Conservation (phyloP, 2,888 invertebrate genomes). For the Tetragnatha montana region DNA sequence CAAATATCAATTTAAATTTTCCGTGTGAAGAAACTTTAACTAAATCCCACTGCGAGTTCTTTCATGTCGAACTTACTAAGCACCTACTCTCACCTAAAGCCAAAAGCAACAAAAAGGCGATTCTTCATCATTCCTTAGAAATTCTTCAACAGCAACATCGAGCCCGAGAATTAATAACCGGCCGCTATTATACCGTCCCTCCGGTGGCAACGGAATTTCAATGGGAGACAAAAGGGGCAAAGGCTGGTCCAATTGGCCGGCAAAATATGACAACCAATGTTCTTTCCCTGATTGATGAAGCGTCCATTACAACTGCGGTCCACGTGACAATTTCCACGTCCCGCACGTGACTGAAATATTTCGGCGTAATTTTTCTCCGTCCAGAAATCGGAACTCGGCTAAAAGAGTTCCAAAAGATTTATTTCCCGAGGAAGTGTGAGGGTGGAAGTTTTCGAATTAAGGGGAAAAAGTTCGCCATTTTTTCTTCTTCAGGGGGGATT, state of each 20-base stretch:
- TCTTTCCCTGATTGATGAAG: constrained; percentile 68
- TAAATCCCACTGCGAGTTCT: no score
- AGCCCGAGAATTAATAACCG: not conserved
- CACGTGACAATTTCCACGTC: constrained; percentile 64
- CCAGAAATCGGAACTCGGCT: constrained; percentile 40
- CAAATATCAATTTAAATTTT: no score
- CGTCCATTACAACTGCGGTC: constrained; percentile 61
- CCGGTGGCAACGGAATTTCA: constrained; percentile 28
- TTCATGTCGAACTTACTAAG: no score
- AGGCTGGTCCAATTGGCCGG: constrained; percentile 50
- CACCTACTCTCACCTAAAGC: no score
- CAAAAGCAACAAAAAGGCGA: no score
- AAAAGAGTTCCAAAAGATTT: constrained; percentile 56
- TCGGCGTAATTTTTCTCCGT: constrained; percentile 28
- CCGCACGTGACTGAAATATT: constrained; percentile 64
- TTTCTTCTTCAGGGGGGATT: not conserved
- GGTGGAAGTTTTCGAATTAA: constrained; percentile 47
- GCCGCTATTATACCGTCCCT: constrained; percentile 15
- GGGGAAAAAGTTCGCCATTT: constrained; percentile 9
- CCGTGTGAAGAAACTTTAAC: no score
- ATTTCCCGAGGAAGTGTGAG: constrained; percentile 27
- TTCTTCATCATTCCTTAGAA: not conserved
- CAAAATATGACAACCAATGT: constrained; percentile 67
- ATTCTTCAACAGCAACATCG: no score
- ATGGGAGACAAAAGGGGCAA: constrained; percentile 25